A percentile compares a stretch with the other conserved stretches of the same genome.
Conservation (phyloP, 2,888 invertebrate genomes). For the Agonum fuliginosum region DNA sequence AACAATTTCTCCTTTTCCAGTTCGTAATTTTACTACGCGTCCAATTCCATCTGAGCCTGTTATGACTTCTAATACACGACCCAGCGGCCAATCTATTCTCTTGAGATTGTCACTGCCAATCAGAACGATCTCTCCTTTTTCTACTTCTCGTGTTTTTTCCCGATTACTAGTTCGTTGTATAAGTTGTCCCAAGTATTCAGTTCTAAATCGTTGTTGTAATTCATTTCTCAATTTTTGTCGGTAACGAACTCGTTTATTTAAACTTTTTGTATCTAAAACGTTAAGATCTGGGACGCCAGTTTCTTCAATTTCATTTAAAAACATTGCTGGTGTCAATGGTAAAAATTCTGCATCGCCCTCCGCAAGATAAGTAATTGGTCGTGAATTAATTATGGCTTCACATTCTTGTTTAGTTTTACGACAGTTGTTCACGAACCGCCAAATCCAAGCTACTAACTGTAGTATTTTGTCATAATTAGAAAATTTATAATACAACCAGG, state of each 20-base stretch:
- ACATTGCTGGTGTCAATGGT: conserved; percentile 64
- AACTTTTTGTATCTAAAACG: conserved; percentile 55
- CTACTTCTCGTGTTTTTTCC: neutral
- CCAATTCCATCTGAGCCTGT: conserved; percentile 10
- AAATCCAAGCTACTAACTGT: too few species aligned
- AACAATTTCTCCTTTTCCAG: conserved; percentile 4
- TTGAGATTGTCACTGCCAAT: neutral
- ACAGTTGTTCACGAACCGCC: too few species aligned
- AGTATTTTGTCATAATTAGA: too few species aligned
- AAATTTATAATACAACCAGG: too few species aligned
- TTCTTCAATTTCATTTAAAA: conserved; percentile 63
- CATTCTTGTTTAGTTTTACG: too few species aligned
- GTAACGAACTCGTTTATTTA: conserved; percentile 60
- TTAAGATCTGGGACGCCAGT: conserved; percentile 62
- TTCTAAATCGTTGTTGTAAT: conserved; percentile 62
- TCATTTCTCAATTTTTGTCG: conserved; percentile 62
- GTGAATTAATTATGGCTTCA: conserved; percentile 66
- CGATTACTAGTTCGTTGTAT: neutral
- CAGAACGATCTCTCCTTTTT: neutral
- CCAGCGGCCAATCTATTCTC: conserved; percentile 21
- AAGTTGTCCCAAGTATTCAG: conserved; percentile 63
- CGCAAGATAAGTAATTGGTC: conserved; percentile 63
- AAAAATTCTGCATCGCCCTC: conserved; percentile 16
- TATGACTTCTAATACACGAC: neutral
- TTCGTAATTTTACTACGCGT: conserved; percentile 3